Conservation (phyloP, 1,140 invertebrate species). For the Diplogasteroides magnus region DNA sequence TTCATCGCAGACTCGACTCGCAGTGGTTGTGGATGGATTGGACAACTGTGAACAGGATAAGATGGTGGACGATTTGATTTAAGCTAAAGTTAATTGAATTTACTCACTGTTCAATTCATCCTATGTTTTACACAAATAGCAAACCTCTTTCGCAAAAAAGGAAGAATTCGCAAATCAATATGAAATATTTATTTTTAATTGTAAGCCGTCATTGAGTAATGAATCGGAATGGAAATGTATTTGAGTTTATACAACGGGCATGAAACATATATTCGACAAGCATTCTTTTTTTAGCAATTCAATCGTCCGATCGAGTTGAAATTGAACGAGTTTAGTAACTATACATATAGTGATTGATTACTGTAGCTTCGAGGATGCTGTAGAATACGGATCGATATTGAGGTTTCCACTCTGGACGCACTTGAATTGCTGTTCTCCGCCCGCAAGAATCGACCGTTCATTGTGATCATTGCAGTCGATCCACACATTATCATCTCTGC, state of each 20-base stretch:
- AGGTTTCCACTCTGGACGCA: conserved; percentile 74
- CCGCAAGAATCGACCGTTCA: conserved; percentile 51
- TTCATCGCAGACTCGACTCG: conserved; percentile 57
- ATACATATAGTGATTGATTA: neutral
- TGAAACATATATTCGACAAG: no score
- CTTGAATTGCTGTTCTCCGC: conserved; percentile 78
- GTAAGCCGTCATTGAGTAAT: no score
- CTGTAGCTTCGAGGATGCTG: no score
- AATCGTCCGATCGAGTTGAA: conserved; percentile 50
- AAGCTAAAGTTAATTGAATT: no score
- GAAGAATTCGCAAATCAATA: no score
- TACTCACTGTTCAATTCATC: no score
- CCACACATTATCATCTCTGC: conserved; percentile 54
- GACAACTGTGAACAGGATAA: conserved; percentile 96
- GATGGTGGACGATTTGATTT: conserved; percentile 72
- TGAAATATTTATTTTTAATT: no score
- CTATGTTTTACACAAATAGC: no score
- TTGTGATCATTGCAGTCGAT: conserved; percentile 51
- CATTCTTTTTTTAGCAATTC: no score
- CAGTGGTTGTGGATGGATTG: conserved; percentile 89
- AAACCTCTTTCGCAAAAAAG: no score
- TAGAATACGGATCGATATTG: neutral
- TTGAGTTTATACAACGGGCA: no score
- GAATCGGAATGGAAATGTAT: no score
- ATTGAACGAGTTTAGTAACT: neutral